phyloP scores from a whole-genome alignment of 2,888 invertebrate species.

The Drosophila kambysellisi region DNA sequence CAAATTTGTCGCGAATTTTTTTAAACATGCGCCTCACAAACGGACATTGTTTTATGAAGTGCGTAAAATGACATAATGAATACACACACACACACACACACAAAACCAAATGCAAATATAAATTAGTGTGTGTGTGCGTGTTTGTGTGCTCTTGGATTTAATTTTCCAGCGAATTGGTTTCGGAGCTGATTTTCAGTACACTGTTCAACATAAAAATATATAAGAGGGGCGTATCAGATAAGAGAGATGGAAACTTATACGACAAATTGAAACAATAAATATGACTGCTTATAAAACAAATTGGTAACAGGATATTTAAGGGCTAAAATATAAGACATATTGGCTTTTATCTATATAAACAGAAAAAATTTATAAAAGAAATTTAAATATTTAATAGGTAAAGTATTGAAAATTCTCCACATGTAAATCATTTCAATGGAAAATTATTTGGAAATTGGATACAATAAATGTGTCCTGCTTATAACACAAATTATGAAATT shows the following conservation, averaged over 20 bases:
- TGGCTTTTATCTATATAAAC: background rate
- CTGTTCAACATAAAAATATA: background rate
- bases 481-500: too few relatives aligned
- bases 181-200: slow-evolving; percentile 36
- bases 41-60: slow-evolving; percentile 36
- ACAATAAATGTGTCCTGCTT: too few relatives aligned
- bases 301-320: background rate
- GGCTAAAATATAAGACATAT: background rate
- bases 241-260: too few relatives aligned
- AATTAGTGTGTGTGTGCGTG: background rate
- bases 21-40: slow-evolving; percentile 40
- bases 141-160: slow-evolving; percentile 48
- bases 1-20: slow-evolving; percentile 57
- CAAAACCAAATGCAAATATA: background rate
- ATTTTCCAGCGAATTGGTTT: slow-evolving; percentile 65
- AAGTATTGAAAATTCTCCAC: background rate
- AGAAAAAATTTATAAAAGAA: background rate
- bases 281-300: background rate
- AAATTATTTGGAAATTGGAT: too few relatives aligned
- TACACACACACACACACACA: slow-evolving; percentile 4
- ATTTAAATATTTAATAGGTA: background rate
- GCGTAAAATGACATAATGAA: slow-evolving; percentile 49
- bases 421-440: too few relatives aligned
- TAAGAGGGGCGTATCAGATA: background rate
- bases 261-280: background rate